A percentile compares a stretch with the other conserved stretches of the same genome.
These are phyloP conservation scores for Bembecia ichneumoniformis DNA, from an alignment of 2,888 invertebrate genomes.

Conservation along the genomic window DNA sequence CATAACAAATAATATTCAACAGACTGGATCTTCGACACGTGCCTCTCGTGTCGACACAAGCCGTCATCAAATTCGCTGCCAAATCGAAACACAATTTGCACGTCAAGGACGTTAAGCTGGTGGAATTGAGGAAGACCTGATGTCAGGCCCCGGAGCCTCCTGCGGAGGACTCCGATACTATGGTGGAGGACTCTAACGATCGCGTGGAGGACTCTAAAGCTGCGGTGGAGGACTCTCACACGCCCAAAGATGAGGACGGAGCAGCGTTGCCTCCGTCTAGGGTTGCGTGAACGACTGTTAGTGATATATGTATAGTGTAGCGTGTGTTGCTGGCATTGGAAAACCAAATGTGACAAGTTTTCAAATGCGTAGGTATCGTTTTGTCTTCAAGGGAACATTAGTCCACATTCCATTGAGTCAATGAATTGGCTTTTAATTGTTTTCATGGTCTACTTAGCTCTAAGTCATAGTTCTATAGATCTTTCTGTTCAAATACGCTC, in stretches of 20 bases:
- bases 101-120: slow-evolving; percentile 84
- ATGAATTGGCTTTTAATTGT: too few relatives aligned
- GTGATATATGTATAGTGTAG: slow-evolving; percentile 18
- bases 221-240: neutral
- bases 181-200: slow-evolving; percentile 2
- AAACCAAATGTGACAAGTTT: slow-evolving; percentile 5
- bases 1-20: slow-evolving; percentile 12
- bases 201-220: neutral
- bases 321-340: slow-evolving; percentile 16
- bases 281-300: slow-evolving; percentile 2
- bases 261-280: neutral
- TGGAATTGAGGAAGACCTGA: slow-evolving; percentile 74
- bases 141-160: slow-evolving; percentile 23
- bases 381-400: too few relatives aligned
- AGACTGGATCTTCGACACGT: slow-evolving; percentile 85
- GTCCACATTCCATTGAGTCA: too few relatives aligned
- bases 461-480: too few relatives aligned
- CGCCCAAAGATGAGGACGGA: neutral
- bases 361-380: neutral
- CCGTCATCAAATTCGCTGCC: slow-evolving; percentile 87
- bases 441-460: too few relatives aligned
- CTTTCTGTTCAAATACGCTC: too few relatives aligned
- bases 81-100: slow-evolving; percentile 84
- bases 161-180: slow-evolving; percentile 5
- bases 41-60: slow-evolving; percentile 84